Conservation (phyloP, 2,113 vertebrate genomes). For the Heliornis fulica region DNA sequence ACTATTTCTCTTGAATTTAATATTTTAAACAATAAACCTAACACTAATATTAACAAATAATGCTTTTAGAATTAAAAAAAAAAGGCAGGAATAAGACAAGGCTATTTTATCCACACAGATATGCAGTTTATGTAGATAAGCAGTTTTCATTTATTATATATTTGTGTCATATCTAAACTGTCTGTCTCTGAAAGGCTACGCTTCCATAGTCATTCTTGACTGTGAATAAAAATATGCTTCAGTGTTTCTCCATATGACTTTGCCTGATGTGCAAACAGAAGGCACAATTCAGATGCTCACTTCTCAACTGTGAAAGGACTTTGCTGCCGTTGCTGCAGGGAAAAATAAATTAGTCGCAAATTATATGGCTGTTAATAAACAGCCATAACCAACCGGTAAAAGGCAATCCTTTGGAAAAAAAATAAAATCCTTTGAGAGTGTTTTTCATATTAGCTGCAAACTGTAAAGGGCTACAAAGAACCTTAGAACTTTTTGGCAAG, state of each 20-base stretch:
- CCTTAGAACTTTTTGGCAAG: neutral
- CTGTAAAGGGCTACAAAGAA: neutral
- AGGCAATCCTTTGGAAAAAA: neutral
- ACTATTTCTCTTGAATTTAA: neutral
- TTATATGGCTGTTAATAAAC: constrained; percentile 49
- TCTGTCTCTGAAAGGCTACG: neutral
- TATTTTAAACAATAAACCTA: neutral
- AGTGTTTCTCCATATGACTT: constrained; percentile 9
- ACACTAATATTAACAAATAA: neutral
- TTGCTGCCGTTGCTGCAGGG: neutral
- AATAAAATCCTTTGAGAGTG: neutral
- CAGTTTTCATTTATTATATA: neutral
- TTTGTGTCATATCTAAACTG: neutral
- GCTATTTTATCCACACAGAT: neutral
- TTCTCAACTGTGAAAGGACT: constrained; percentile 3
- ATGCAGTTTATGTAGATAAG: neutral
- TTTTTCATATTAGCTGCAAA: neutral
- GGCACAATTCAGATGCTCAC: constrained; percentile 37
- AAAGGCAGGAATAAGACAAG: neutral
- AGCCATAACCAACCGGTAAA: constrained; percentile 38
- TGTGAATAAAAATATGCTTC: constrained; percentile 34
- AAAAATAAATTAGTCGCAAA: constrained; percentile 53
- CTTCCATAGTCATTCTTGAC: neutral
- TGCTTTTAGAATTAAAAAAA: neutral
- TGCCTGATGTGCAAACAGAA: constrained; percentile 54